Base-by-base conservation (phyloP, 1,140 invertebrate genomes). In the Sweltsa coloradensis region DNA sequence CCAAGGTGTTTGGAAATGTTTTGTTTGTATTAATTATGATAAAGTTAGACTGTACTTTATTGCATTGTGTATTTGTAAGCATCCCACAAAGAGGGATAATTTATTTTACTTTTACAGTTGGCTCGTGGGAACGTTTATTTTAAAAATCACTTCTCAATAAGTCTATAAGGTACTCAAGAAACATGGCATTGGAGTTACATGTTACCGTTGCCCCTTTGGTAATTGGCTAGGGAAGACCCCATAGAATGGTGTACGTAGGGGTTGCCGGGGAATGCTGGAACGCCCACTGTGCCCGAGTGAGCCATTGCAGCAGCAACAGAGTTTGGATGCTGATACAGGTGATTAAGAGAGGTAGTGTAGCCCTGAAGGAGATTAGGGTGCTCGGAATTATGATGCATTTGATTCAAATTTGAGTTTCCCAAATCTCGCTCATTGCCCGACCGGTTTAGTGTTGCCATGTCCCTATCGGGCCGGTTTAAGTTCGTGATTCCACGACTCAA, bases 211-310 rank as follows among this genome's bases (percentile, higher is more conserved):
- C 46, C 46, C 29, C 46, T 19, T 25, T 16, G 40, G 37, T 47
- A 47, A n/a, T n/a, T n/a, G n/a, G n/a, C n/a, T n/a, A n/a, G n/a
- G n/a, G n/a, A n/a, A n/a, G n/a, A n/a, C 6, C 46, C 46, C 46
- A 41, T 47, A 19, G 40, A 41, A 24, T 41, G 46, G 24, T 47
- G 46, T 6, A 47, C 29, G 21, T 47, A 47, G 9, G 46, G 46
- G 16, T 47, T 47, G 11, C 46, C 46, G 13, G 46, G 46, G 23
- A 47, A 47, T 0, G 46, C 46, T 9, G 46, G 46, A n/a, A 47
- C 46, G 5, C 46, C 46, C 6, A 40, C 46, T 4, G 46, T 47
- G 25, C 25, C n/a, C 2, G 46, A 47, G 39, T 47, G 46, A n/a
- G 46, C 46, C 11, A 47, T 47, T 4, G 46, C 46, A 29, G 46